These are phyloP conservation scores for Eristalinus aeneus DNA, from an alignment of 2,888 invertebrate genomes.

Conservation along the genomic window DNA sequence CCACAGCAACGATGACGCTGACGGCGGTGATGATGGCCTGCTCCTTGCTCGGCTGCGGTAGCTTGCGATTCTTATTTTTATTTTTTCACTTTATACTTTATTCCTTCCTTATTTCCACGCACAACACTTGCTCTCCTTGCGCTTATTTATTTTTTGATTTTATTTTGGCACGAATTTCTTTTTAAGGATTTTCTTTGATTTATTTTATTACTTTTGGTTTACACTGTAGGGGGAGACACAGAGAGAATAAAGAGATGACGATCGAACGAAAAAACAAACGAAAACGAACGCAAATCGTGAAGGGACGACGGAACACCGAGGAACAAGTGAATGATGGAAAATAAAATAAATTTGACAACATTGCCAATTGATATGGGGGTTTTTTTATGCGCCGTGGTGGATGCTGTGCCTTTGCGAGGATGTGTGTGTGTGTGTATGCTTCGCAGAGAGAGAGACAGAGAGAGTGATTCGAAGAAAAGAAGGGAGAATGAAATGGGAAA, in stretches of 20 bases:
- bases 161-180: conserved; percentile 58
- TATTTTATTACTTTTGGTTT: conserved; percentile 58
- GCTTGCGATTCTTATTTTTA: conserved; percentile 40
- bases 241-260: conserved; percentile 16
- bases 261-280: conserved; percentile 31
- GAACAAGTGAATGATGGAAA: conserved; percentile 61
- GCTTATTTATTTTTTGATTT: conserved; percentile 38
- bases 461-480: neutral
- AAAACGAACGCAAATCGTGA: conserved; percentile 16
- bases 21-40: conserved; percentile 10
- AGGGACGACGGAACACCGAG: neutral
- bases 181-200: conserved; percentile 52
- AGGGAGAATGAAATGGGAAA: neutral
- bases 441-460: conserved; percentile 7
- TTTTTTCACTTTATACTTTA: conserved; percentile 49
- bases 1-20: conserved; percentile 34
- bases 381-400: neutral
- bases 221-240: conserved; percentile 42
- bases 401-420: conserved; percentile 15
- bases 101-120: conserved; percentile 56
- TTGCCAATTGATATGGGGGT: conserved; percentile 46
- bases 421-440: conserved; percentile 8
- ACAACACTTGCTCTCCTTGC: conserved; percentile 47
- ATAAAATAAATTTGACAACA: conserved; percentile 66
- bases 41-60: conserved; percentile 32